Percentiles rank a stretch among this genome's conserved stretches.
Conservation (phyloP, 2,888 invertebrate genomes). For the Rotaria sp. region DNA sequence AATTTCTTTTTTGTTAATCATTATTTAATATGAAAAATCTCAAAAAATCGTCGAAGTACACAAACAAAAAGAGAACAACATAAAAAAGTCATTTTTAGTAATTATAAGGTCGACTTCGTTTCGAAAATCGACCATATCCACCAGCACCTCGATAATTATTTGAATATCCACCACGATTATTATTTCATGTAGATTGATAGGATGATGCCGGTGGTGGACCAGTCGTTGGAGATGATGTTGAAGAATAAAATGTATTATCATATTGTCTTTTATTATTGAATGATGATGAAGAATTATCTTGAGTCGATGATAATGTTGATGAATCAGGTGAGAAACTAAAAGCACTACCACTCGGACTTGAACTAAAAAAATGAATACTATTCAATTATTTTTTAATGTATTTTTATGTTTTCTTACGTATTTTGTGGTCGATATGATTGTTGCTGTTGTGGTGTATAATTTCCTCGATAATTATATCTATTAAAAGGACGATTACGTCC, state of each 20-base stretch:
- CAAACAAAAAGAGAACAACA: too few species aligned
- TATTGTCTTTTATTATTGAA: not conserved
- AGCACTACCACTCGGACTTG: not conserved
- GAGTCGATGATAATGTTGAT: not conserved
- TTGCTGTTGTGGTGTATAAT: not conserved
- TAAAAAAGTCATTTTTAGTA: not conserved
- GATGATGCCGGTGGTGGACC: not conserved
- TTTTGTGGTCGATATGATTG: not conserved
- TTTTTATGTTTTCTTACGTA: not conserved
- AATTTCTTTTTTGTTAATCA: too few species aligned
- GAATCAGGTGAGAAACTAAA: not conserved
- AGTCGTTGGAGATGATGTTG: not conserved
- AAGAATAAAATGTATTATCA: not conserved
- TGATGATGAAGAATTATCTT: not conserved
- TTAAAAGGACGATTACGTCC: not conserved
- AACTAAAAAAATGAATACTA: not conserved
- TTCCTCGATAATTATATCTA: not conserved
- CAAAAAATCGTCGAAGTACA: too few species aligned
- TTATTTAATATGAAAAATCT: too few species aligned
- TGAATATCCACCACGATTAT: not conserved
- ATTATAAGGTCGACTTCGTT: not conserved
- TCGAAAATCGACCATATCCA: not conserved
- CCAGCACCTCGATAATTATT: not conserved
- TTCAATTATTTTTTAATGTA: not conserved
- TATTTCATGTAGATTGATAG: not conserved